phyloP scores from a whole-genome alignment of 2,113 vertebrate genomes.

The Chamaetylas fuelleborni region DNA sequence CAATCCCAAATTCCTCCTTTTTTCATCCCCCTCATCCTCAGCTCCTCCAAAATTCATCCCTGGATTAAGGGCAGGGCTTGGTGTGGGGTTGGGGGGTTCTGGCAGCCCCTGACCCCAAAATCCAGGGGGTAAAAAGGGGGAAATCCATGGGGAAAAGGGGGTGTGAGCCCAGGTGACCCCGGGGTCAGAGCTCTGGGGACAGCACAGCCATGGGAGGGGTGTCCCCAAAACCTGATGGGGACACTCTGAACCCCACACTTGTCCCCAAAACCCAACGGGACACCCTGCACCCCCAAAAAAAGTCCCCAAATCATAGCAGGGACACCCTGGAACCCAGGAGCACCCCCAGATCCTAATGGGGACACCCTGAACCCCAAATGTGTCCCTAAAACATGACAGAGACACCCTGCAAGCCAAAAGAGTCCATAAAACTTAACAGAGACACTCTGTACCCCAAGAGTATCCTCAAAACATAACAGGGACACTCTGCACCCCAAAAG shows the following conservation, averaged over 20 bases:
- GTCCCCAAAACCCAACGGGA: too few species aligned
- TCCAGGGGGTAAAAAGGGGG: background rate
- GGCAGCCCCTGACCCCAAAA: background rate
- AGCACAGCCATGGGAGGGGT: background rate
- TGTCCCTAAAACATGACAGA: too few species aligned
- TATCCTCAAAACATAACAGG: too few species aligned
- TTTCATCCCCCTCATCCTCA: background rate
- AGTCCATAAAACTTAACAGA: background rate
- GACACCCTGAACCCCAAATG: too few species aligned
- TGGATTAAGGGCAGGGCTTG: background rate
- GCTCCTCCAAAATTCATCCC: background rate
- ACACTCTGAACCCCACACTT: too few species aligned
- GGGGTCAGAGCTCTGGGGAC: background rate
- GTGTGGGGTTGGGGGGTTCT: background rate
- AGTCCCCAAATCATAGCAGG: too few species aligned
- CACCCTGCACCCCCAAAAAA: background rate
- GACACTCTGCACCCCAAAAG: too few species aligned
- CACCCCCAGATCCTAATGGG: too few species aligned
- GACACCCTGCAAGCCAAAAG: background rate
- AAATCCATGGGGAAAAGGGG: rapidly evolving
- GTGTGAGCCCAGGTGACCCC: background rate
- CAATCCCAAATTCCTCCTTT: background rate
- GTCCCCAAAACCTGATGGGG: too few species aligned
- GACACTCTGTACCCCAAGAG: too few species aligned
- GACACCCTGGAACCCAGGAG: too few species aligned